Evolutionary conservation across 2,888 invertebrate species (phyloP).

Genomic region (Baronia brevicornis): DNA sequence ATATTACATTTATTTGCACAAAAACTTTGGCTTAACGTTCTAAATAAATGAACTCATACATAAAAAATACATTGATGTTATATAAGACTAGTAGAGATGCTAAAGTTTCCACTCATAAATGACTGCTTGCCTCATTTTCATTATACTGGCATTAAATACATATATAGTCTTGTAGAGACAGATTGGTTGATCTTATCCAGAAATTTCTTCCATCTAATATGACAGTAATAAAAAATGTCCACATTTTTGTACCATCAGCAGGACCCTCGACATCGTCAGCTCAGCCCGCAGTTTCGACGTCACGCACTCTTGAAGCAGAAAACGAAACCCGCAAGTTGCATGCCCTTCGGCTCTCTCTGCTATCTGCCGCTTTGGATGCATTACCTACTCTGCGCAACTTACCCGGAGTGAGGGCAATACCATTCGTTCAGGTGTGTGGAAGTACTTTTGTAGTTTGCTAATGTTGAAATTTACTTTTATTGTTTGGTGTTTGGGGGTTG

Average conservation of each 20-base stretch:
- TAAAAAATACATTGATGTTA: no score
- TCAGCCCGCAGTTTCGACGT: slow-evolving; percentile 47
- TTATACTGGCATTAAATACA: no score
- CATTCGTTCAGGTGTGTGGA: slow-evolving; percentile 94
- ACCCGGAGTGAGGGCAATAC: slow-evolving; percentile 90
- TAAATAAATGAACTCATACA: no score
- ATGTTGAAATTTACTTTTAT: no score
- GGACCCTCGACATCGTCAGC: slow-evolving; percentile 52
- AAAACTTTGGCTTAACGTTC: no score
- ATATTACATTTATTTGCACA: no score
- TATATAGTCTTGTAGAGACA: slow-evolving; percentile 2
- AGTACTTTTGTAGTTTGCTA: no score
- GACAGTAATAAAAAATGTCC: not conserved
- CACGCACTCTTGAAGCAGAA: slow-evolving; percentile 55
- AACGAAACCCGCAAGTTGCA: slow-evolving; percentile 77
- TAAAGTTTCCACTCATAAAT: no score
- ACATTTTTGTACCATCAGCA: slow-evolving; percentile 26
- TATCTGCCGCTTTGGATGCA: slow-evolving; percentile 85
- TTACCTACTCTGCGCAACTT: slow-evolving; percentile 84
- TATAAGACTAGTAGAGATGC: no score
- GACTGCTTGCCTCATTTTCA: no score
- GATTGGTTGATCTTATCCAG: slow-evolving; percentile 2
- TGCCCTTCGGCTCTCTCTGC: slow-evolving; percentile 79
- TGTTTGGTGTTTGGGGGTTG: no score
- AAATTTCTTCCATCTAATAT: not conserved